These are phyloP conservation scores for Lagodon rhomboides DNA, from an alignment of 2,797 vertebrate genomes.

Conservation along the genomic window DNA sequence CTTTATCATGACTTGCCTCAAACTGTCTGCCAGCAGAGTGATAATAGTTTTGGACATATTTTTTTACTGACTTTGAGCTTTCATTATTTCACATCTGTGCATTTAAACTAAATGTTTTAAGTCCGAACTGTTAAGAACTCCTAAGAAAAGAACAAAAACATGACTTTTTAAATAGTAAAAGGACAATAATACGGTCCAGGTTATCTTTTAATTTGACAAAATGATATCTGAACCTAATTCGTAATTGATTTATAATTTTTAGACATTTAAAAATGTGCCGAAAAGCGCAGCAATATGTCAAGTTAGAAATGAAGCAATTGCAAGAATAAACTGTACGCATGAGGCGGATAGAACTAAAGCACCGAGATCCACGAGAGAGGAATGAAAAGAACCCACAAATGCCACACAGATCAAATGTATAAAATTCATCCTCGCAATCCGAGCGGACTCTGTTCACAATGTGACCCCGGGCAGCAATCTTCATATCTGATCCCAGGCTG, in stretches of 20 bases:
- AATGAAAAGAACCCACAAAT: conserved; percentile 10
- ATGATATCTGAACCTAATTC: background rate
- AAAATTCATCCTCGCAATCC: conserved; percentile 1
- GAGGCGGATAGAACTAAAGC: background rate
- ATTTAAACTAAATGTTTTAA: background rate
- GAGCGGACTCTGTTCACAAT: conserved; percentile 2
- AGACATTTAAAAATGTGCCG: background rate
- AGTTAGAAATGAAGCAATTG: background rate
- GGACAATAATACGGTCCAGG: background rate
- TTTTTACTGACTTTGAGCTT: background rate
- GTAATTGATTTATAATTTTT: background rate
- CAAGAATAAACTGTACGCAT: background rate
- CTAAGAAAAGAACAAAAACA: background rate
- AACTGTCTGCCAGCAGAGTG: background rate
- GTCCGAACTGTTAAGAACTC: background rate
- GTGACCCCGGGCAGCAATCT: conserved; percentile 34
- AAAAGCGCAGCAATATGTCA: background rate
- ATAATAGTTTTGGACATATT: background rate
- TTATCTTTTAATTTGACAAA: background rate
- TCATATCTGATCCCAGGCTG: conserved; percentile 40
- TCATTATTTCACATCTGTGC: background rate
- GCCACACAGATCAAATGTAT: background rate
- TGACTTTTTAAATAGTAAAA: background rate
- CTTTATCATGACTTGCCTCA: background rate
- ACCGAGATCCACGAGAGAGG: background rate